Evolutionary conservation across 2,888 invertebrate species (phyloP).

Genomic region (Agrypnus murinus): DNA sequence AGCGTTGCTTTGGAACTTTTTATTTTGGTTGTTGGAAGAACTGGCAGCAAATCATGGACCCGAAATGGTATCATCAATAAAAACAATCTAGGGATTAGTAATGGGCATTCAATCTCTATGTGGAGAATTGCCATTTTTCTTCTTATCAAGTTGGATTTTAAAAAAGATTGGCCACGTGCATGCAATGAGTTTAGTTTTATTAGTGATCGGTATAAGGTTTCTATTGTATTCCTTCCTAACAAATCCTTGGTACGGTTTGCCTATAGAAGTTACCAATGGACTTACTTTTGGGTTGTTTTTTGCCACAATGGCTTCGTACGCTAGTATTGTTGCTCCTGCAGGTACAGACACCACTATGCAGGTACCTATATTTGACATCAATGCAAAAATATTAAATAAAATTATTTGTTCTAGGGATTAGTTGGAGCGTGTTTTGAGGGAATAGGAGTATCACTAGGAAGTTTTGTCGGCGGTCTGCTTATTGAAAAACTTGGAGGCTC

Average conservation of each 20-base stretch:
- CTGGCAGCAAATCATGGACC: too few relatives aligned
- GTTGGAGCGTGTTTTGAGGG: slow-evolving; percentile 94
- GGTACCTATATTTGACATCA: too few relatives aligned
- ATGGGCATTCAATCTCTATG: slow-evolving; percentile 76
- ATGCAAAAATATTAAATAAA: too few relatives aligned
- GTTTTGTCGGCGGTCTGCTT: slow-evolving; percentile 82
- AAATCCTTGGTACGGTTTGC: slow-evolving; percentile 89
- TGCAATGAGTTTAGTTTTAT: slow-evolving; percentile 89
- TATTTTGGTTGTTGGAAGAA: too few relatives aligned
- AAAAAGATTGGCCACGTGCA: slow-evolving; percentile 86
- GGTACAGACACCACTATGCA: slow-evolving; percentile 93
- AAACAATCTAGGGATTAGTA: slow-evolving; percentile 71
- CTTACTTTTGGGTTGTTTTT: too few relatives aligned
- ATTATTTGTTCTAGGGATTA: slow-evolving; percentile 76
- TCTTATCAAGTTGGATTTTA: too few relatives aligned
- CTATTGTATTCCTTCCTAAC: slow-evolving; percentile 85
- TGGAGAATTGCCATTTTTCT: slow-evolving; percentile 91
- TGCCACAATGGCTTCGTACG: slow-evolving; percentile 89
- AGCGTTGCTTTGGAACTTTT: too few relatives aligned
- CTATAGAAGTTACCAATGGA: slow-evolving; percentile 89
- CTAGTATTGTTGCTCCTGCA: too few relatives aligned
- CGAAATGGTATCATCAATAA: too few relatives aligned
- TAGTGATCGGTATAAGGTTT: slow-evolving; percentile 85
- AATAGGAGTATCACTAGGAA: slow-evolving; percentile 86
- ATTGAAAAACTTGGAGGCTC: slow-evolving; percentile 79